Evolutionary conservation across 2,888 invertebrate species (phyloP), one percentile per base, ranked within the genome.

Genomic region (Eupithecia vulgata): DNA sequence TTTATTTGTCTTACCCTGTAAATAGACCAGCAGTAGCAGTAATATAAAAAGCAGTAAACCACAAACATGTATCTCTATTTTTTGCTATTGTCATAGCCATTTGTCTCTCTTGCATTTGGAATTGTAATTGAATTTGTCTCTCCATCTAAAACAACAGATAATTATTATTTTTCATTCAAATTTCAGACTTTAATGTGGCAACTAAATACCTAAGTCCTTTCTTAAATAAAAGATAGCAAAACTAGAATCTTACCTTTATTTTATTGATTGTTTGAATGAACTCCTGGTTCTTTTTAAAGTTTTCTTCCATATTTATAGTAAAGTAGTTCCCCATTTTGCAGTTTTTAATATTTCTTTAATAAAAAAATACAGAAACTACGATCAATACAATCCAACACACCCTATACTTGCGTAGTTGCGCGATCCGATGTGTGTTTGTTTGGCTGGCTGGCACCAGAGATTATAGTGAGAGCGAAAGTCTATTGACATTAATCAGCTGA

Each of bases 61-160:
- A 97, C 81, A 96, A 95, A 83, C 97, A 96, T 30, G 97, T 90
- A 84, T 97, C 97, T 79, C 97, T 93, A 78, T 95, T 95, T 83
- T 95, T 95, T 0, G 97, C 96, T 74, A 97, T 95, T 87, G 96
- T 95, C 90, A 96, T 90, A 0, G 97, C 97, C 89, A 96, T 94
- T 90, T 96, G 95, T 75, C 97, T 93, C 86, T 97, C 97, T 84
- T 97, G 95, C 93, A 97, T 96, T 89, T 97, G 97, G 88, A 97
- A 96, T 87, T 96, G 96, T 95, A 97, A 95, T 85, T 97, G 97
- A 79, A 97, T 96, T 92, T 97, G 97, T 75, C 97, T 94, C 85
- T 97, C 97, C 94, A 97, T 95, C 97, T 96, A 80, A 17, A 71
- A 67, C 66, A 70, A 10, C 42, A 25, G 35, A 35, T 21, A 21